Percentiles rank a stretch among this genome's conserved stretches.
Conservation (phyloP, 2,797 vertebrate species). For the Vultur gryphus region DNA sequence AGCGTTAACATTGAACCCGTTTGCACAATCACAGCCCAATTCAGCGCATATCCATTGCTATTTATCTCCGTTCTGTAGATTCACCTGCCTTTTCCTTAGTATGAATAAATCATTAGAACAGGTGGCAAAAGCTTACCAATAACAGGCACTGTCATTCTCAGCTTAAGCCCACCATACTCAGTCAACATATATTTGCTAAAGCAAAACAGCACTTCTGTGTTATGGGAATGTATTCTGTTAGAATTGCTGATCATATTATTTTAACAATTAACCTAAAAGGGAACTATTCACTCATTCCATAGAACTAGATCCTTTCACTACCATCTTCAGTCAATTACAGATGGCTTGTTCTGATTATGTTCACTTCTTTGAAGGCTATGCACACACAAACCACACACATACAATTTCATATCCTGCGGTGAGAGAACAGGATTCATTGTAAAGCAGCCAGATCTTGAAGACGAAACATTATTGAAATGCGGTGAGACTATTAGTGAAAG, state of each 20-base stretch:
- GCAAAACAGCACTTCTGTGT: conserved; percentile 26
- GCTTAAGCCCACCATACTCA: conserved; percentile 49
- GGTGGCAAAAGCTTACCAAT: conserved; percentile 72
- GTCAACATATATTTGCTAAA: conserved; percentile 43
- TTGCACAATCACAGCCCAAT: conserved; percentile 63
- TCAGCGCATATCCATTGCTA: conserved; percentile 31
- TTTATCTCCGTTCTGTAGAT: conserved; percentile 66
- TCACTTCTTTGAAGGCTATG: not conserved
- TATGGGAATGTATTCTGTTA: not conserved
- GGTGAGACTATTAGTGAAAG: not conserved
- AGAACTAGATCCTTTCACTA: not conserved
- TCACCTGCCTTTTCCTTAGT: conserved; percentile 65
- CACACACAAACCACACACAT: not conserved
- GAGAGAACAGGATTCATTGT: not conserved
- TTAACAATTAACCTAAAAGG: not conserved
- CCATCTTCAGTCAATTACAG: not conserved
- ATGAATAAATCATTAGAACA: conserved; percentile 76
- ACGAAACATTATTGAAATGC: not conserved
- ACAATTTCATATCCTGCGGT: not conserved
- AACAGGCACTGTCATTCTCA: conserved; percentile 67
- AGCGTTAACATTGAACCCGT: conserved; percentile 44
- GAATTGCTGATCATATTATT: not conserved
- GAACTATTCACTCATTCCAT: not conserved
- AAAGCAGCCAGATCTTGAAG: not conserved
- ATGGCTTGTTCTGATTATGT: not conserved